Conservation (phyloP, 2,888 invertebrate species). For the Epinotia bilunana region DNA sequence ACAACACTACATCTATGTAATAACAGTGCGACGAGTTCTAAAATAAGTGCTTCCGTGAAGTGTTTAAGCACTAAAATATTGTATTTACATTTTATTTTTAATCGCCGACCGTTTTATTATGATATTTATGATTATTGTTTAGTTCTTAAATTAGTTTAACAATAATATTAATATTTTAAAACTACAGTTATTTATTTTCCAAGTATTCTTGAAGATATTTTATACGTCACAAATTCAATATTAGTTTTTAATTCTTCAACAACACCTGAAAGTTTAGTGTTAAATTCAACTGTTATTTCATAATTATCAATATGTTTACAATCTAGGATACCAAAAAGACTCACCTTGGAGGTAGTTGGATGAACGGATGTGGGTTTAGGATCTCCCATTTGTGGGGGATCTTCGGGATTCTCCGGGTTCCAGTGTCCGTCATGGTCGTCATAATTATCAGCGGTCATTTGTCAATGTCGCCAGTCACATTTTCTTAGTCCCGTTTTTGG, state of each 20-base stretch:
- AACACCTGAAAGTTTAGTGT: constrained; percentile 11
- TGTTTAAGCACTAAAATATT: constrained; percentile 21
- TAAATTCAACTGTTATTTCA: constrained; percentile 19
- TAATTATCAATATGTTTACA: constrained; percentile 24
- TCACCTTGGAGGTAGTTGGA: constrained; percentile 72
- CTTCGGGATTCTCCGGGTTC: constrained; percentile 65
- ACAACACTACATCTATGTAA: constrained; percentile 34
- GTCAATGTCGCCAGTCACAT: constrained; percentile 48
- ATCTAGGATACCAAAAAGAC: constrained; percentile 56
- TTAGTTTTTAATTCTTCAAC: constrained; percentile 15
- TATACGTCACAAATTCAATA: neutral
- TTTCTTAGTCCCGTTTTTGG: neutral
- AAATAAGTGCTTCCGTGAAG: constrained; percentile 8
- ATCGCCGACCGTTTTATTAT: neutral
- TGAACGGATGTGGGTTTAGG: constrained; percentile 71
- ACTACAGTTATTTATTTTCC: neutral
- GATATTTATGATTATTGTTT: constrained; percentile 5
- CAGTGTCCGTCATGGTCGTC: constrained; percentile 52
- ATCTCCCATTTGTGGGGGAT: constrained; percentile 58
- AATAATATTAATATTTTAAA: constrained; percentile 15
- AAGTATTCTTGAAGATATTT: constrained; percentile 18
- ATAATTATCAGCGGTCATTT: constrained; percentile 47
- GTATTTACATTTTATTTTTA: constrained; percentile 31
- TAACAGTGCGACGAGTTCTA: constrained; percentile 15
- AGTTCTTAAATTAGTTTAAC: constrained; percentile 25